These are phyloP conservation scores for Artemia sinica DNA, from an alignment of 2,888 invertebrate genomes.

Conservation along the genomic window DNA sequence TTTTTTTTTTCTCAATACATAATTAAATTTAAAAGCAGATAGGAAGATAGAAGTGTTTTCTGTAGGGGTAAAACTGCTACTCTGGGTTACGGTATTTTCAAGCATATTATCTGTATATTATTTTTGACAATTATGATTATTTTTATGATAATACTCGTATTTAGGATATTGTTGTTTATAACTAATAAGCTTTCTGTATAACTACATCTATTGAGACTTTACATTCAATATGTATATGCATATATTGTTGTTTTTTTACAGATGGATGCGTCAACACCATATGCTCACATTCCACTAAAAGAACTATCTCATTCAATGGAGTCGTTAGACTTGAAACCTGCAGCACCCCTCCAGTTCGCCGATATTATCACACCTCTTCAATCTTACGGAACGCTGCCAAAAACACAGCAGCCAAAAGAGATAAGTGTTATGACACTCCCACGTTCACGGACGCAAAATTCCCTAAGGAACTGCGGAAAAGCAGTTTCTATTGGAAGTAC, in stretches of 20 bases:
- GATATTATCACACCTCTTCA: conserved; percentile 12
- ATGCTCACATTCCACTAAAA: not conserved
- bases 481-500: not conserved
- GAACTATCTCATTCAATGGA: not conserved
- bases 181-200: no score
- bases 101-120: no score
- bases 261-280: not conserved
- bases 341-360: not conserved
- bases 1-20: no score
- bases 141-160: no score
- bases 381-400: conserved; percentile 11
- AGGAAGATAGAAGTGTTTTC: no score
- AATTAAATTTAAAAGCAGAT: no score
- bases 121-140: no score
- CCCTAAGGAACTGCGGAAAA: conserved; percentile 6
- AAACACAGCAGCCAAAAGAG: not conserved
- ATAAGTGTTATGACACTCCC: conserved; percentile 5
- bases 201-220: no score
- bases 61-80: no score
- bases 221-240: no score
- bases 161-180: no score
- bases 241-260: not conserved
- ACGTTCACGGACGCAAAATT: not conserved
- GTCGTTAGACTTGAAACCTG: not conserved
- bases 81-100: no score